Evolutionary conservation across 1,140 invertebrate species (phyloP), one percentile per base, ranked within the genome.

Genomic region (Teleopsis dalmanni): DNA sequence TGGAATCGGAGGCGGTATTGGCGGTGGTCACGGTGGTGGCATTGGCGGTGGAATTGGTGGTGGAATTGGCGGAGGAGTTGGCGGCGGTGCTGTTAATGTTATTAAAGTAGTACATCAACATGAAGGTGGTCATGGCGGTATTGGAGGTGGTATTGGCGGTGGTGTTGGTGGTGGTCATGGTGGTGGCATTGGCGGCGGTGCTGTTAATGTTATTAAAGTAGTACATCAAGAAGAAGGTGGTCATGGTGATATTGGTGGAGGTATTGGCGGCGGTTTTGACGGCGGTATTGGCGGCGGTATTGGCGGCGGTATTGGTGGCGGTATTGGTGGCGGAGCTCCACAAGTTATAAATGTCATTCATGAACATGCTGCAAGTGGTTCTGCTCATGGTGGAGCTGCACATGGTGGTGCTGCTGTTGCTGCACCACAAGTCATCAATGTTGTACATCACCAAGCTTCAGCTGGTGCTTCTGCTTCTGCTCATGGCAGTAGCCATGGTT

Each of bases 361-460:
- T 13, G 16, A 34, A 46, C 29, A 46, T n/a, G 21, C 53, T 18
- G 55, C 40, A 10, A 9, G 21, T 6, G 16, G 25, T 47, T 52
- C 18, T 23, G 57, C 53, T 40, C 54, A 56, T 26, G 40, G 42
- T 25, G 18, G 11, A 21, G n/a, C n/a, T n/a, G 7, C 10, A 18
- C 22, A 54, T 14, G 62, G 58, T 18, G 54, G 57, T 18, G 47
- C 56, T 14, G n/a, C n/a, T n/a, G n/a, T n/a, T n/a, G 56, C 31
- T 8, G 14, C 36, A 18, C 25, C 59, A 22, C 57, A 60, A 50
- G 53, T 65, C 5, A 64, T 64, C 48, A 64, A 64, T 47, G 48
- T 64, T 16, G n/a, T 64, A 51, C n/a, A n/a, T n/a, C 57, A 56
- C 31, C 54, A 64, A 29, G 57, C 53, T 7, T 36, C 48, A 6